Evolutionary conservation across 2,797 vertebrate species (phyloP).

Genomic region (Cynopterus sphinx): DNA sequence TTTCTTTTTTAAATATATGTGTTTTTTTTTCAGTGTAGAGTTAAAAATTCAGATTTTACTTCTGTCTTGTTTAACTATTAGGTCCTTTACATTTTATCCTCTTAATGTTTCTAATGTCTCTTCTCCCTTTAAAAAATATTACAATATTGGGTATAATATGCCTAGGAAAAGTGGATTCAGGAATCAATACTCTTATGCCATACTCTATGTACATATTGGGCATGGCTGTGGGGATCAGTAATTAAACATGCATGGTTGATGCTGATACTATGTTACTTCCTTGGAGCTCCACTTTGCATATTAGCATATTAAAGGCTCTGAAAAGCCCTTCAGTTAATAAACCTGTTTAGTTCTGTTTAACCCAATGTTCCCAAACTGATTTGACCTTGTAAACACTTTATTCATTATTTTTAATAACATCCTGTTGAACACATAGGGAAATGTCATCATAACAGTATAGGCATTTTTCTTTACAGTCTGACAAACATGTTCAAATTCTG

Average conservation of each 20-base stretch:
- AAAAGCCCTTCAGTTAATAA: slow-evolving; percentile 37
- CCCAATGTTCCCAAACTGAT: slow-evolving; percentile 37
- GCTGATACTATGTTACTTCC: slow-evolving; percentile 20
- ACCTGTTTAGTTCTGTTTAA: slow-evolving; percentile 47
- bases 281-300: slow-evolving; percentile 25
- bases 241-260: neutral
- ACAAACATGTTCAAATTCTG: slow-evolving; percentile 53
- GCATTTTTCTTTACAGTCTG: neutral
- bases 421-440: slow-evolving; percentile 29
- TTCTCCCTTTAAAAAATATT: neutral
- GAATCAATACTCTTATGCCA: neutral
- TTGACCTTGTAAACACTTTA: slow-evolving; percentile 53
- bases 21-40: neutral
- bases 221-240: neutral
- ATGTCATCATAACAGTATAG: slow-evolving; percentile 43
- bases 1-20: neutral
- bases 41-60: neutral
- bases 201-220: neutral
- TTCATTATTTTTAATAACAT: slow-evolving; percentile 45
- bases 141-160: neutral
- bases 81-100: neutral
- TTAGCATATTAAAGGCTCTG: slow-evolving; percentile 29
- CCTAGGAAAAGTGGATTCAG: neutral
- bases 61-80: neutral
- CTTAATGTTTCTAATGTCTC: neutral